Conservation (phyloP, 92 coral and sea anemone species). For the Paramuricea clavata region DNA sequence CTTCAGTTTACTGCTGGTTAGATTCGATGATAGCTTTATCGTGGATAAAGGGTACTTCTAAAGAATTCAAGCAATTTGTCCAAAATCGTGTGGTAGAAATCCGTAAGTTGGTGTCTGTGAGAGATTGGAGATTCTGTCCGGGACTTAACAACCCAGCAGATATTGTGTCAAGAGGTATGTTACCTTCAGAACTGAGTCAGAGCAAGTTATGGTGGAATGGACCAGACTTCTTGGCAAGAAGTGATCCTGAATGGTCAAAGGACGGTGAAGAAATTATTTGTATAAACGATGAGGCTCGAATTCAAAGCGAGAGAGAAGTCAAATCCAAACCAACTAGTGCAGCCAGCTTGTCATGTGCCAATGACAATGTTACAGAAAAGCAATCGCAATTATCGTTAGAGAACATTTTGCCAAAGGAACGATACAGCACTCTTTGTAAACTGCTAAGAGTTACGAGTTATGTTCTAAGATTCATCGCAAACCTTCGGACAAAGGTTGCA, state of each 20-base stretch:
- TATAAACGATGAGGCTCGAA: too few species aligned
- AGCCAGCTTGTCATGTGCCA: too few species aligned
- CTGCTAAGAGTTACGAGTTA: too few species aligned
- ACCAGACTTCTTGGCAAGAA: too few species aligned
- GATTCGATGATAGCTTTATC: neutral
- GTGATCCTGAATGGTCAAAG: neutral
- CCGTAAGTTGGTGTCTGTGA: neutral
- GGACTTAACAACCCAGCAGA: constrained; percentile 35
- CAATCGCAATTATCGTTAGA: too few species aligned
- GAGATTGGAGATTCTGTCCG: neutral
- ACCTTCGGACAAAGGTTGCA: neutral
- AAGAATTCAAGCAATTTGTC: neutral
- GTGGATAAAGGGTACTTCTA: neutral
- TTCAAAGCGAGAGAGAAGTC: neutral
- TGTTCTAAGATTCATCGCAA: too few species aligned
- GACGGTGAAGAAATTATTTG: neutral
- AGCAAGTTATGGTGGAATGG: neutral
- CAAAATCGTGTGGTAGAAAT: constrained; percentile 13
- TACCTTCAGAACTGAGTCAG: neutral
- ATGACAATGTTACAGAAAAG: too few species aligned
- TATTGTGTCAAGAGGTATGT: constrained; percentile 16
- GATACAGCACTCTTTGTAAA: too few species aligned
- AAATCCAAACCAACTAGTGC: constrained; percentile 1
- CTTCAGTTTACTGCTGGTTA: neutral
- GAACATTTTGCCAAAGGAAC: too few species aligned